These are phyloP conservation scores for Hemicentrotus pulcherrimus DNA, from an alignment of 35 echinoderm and acorn worm genomes.

Conservation along the genomic window DNA sequence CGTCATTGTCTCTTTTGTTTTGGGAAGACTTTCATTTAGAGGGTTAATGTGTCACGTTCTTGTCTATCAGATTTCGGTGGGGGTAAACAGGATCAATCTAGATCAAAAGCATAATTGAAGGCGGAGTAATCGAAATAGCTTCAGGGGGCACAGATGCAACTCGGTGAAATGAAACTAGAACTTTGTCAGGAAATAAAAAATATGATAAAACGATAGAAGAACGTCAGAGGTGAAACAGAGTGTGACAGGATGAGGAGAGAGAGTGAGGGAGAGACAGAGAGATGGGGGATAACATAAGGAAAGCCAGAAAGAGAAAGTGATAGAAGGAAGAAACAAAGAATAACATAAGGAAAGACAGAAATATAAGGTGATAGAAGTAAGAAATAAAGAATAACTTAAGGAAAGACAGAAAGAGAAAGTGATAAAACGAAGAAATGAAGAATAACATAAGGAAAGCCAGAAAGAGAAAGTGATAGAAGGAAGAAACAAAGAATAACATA, in stretches of 20 bases:
- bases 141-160: neutral
- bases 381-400: too few species aligned
- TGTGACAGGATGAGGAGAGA: neutral
- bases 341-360: too few species aligned
- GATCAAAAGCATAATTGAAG: neutral
- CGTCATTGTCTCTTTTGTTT: constrained; percentile 1
- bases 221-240: too few species aligned
- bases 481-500: too few species aligned
- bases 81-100: neutral
- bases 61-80: neutral
- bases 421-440: too few species aligned
- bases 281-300: neutral
- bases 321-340: too few species aligned
- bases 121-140: neutral
- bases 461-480: too few species aligned
- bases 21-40: neutral
- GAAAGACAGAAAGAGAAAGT: too few species aligned
- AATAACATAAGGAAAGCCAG: too few species aligned
- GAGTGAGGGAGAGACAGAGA: neutral
- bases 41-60: neutral
- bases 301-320: neutral
- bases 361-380: too few species aligned
- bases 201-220: too few species aligned
- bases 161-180: neutral
- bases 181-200: neutral